Evolutionary conservation across 2,888 invertebrate species (phyloP).

Genomic region (Morinoia aosen): DNA sequence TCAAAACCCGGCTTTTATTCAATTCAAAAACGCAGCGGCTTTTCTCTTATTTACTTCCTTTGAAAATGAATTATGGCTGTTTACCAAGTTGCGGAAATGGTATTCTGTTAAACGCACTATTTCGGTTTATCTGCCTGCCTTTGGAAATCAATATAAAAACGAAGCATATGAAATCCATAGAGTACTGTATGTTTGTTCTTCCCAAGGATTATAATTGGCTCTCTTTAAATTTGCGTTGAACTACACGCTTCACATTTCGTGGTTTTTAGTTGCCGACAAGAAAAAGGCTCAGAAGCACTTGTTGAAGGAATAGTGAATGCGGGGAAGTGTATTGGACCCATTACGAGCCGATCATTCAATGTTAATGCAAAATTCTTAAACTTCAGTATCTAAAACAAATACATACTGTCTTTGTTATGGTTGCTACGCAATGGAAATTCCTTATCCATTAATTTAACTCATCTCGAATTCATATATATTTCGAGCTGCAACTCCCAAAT

Average conservation of each 20-base stretch:
- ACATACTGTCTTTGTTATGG: no score
- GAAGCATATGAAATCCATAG: neutral
- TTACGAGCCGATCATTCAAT: no score
- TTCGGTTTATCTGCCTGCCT: neutral
- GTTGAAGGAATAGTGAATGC: no score
- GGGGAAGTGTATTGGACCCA: no score
- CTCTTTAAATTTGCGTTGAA: neutral
- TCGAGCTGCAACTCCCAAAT: no score
- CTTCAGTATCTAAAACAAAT: no score
- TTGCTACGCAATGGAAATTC: no score
- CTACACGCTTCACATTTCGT: neutral
- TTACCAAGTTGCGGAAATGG: neutral
- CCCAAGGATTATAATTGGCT: neutral
- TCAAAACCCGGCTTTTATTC: neutral
- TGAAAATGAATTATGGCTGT: neutral
- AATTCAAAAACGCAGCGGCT: neutral
- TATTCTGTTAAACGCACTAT: neutral
- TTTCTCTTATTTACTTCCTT: neutral
- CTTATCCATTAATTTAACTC: no score
- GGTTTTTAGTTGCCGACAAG: neutral
- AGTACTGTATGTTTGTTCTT: neutral
- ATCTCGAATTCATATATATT: no score
- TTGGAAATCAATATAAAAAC: neutral
- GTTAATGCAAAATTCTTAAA: no score
- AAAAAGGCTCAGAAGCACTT: neutral